Base-by-base conservation (phyloP, 1,140 invertebrate species). In the Heliconius congener region DNA sequence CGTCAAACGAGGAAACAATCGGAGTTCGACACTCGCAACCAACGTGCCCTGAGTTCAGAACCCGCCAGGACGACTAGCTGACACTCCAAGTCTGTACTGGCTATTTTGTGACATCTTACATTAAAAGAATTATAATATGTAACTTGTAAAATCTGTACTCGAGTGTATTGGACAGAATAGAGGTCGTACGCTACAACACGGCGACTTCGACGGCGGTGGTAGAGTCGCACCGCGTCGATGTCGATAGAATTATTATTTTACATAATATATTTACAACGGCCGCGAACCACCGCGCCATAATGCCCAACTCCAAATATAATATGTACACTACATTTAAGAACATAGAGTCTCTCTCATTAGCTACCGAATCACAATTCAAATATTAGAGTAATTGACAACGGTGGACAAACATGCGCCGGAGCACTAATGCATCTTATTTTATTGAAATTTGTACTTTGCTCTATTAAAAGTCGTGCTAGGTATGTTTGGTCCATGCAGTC, bases 331-430 rank as follows among this genome's bases (percentile, higher is more conserved):
- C 86, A 90, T 92, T 93, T 90, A 93, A 92, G 91, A 94, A 90
- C 91, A 93, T 93, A 93, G 90, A 84, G 88, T 93, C 92, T 94
- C 91, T 94, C 92, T 93, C 92, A 92, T 93, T 94, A 94, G 92
- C 93, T 94, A 94, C 91, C 93, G 88, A 93, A 94, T 94, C 93
- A 94, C 93, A 94, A 93, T 93, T 94, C 90, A 93, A 90, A 91
- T 93, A 91, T 93, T 91, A 91, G 90, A 93, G 91, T 94, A 94
- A 94, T 94, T 94, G 92, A 94, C 93, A 93, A 94, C 91, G 91
- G 91, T 93, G 93, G 92, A 94, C 93, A 92, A 91, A 91, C 91
- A 92, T 91, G 92, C 91, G 91, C 88, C 90, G 90, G 87, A 92
- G 90, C 91, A 92, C 91, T 88, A 89, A 90, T 90, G 90, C 91